Base-by-base conservation (phyloP, 2,888 invertebrate genomes). In the Polydesmus complanatus region DNA sequence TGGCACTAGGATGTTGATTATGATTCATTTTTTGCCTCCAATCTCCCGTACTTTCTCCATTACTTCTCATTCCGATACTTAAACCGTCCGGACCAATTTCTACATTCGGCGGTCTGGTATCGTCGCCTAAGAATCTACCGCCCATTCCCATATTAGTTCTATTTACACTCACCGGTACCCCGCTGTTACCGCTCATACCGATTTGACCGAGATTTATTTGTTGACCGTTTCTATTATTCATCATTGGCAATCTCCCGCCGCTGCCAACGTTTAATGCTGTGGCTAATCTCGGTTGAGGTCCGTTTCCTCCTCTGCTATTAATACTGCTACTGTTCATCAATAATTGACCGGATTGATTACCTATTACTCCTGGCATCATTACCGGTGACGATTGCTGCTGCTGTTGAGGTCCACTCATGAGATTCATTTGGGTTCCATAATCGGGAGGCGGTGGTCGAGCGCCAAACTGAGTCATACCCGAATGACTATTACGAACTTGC, bases 11-110 rank as follows among this genome's bases (percentile, higher is more conserved):
- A 37, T 37, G 25, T 50, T 63, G 63, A n/a, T 65, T 65, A 65
- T 79, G 79, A 66, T 77, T 76, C 22, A 73, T 70, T 78, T 85
- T 83, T n/a, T 69, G 68, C 23, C 68, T 66, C 74, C 78, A 79
- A 47, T 79, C 79, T 21, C 69, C 64, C 63, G 79, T 76, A 48
- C 75, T 73, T 1, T n/a, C 54, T 8, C 8, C 37, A 37, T 37
- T 37, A 58, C 80, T 79, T 14, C 70, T 69, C 63, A 73, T 72
- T 23, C 72, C 70, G 52, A 73, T 73, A 65, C 73, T 74, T 55
- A 79, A 70, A 48, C 78, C 76, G 62, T 79, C 79, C 3, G 78
- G 77, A 48, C 79, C 79, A 27, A 80, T 77, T 65, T 77, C 78
- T n/a, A 80, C 79, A 72, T 81, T 80, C 21, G 81, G 80, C 65